A percentile compares a stretch with the other conserved stretches of the same genome.
These are phyloP conservation scores for Seira musarum DNA, from an alignment of 2,888 invertebrate genomes.

Conservation along the genomic window DNA sequence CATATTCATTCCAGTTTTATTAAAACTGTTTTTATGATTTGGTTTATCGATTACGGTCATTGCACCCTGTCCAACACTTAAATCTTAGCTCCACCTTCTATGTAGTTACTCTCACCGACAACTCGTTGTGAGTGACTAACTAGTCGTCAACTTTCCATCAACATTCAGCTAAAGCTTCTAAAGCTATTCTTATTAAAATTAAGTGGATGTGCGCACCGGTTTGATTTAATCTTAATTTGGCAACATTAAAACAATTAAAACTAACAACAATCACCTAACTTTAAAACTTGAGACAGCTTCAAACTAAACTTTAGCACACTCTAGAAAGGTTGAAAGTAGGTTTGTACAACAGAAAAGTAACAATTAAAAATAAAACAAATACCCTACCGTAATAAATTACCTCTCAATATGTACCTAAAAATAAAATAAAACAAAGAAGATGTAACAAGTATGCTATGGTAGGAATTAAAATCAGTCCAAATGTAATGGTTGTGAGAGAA, in stretches of 20 bases:
- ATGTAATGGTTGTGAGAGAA: neutral
- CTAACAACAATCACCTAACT: neutral
- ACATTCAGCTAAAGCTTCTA: neutral
- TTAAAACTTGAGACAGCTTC: neutral
- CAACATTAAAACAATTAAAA: constrained; percentile 14
- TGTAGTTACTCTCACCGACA: no score
- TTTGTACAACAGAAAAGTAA: neutral
- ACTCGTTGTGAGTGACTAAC: no score
- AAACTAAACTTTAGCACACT: neutral
- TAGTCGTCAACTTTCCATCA: no score
- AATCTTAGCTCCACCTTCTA: no score
- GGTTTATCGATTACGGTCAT: neutral
- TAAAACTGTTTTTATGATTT: no score
- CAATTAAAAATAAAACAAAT: neutral
- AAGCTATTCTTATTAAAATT: neutral
- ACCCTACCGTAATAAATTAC: neutral
- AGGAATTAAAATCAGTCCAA: neutral
- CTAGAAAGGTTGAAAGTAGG: no score
- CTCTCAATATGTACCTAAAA: no score
- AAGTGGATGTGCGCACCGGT: neutral
- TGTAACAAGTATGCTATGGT: neutral
- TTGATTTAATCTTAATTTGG: constrained; percentile 16
- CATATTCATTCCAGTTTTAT: no score
- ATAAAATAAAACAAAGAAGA: neutral
- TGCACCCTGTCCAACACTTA: neutral